Base-by-base conservation (phyloP, 2,113 vertebrate species). In the Anas platyrhynchos region DNA sequence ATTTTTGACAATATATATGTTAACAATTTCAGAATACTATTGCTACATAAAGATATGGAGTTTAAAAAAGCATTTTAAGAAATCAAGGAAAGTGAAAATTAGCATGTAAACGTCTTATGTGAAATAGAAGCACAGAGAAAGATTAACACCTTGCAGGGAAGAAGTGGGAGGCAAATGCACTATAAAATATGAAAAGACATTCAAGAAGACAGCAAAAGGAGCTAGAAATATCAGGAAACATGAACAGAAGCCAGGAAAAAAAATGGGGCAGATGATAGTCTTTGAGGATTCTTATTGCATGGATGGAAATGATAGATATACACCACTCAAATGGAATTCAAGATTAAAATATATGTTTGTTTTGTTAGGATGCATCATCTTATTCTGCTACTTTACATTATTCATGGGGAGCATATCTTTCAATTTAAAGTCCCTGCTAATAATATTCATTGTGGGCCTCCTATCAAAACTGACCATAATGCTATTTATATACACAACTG, bases 71-170 rank as follows among this genome's bases (percentile, higher is more conserved):
- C 44, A 74, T 87, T 96, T 86, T 89, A 77, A 68, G 38, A 83
- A 95, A 77, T 73, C 74, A 91, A 93, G 65, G 43, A 63, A 61
- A 94, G 52, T 82, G 14, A 88, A 63, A 89, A 65, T 89, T 75
- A 85, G 44, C 44, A 86, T 84, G 32, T 50, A 81, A 91, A 82
- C 0, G 0, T 52, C 41, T 88, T 54, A 72, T 7, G 25, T 79
- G 81, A 84, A 82, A 62, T n/a, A 86, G 52, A 86, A 86, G 44
- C 67, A 74, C 26, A 25, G 1, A 20, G 41, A 72, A 93, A 92
- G 44, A 95, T 86, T 93, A 96, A 88, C 83, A 97, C 76, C 76
- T 86, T 96, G 36, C 48, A 77, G 34, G 72, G 62, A 94, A 94
- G 29, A 46, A 94, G 72, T 62, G 59, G 91, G 86, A 96, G 86